Conservation (phyloP, 2,113 vertebrate genomes). For the Aplodontia rufa region DNA sequence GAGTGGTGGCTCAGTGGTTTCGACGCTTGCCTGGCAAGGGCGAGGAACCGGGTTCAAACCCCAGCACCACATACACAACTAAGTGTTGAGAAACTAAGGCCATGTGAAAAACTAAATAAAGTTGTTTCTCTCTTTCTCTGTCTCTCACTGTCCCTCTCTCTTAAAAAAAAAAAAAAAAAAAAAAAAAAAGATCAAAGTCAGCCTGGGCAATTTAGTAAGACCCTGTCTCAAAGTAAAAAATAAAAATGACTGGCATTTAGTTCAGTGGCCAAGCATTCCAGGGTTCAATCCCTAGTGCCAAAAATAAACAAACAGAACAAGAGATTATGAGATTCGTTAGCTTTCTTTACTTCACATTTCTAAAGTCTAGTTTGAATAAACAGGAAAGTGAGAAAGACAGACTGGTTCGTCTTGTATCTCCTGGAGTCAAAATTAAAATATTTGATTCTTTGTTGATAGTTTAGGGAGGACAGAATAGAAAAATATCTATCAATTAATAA, state of each 20-base stretch:
- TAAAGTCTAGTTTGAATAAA: not conserved
- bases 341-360: not conserved
- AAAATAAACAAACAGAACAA: not conserved
- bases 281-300: not conserved
- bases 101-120: too few species aligned
- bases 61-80: too few species aligned
- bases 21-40: too few species aligned
- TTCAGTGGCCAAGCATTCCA: not conserved
- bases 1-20: too few species aligned
- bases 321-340: not conserved
- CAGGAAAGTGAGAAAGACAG: not conserved
- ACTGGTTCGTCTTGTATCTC: not conserved
- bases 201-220: too few species aligned
- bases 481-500: not conserved
- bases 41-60: too few species aligned
- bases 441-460: not conserved
- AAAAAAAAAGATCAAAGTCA: too few species aligned
- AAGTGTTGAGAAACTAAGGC: too few species aligned
- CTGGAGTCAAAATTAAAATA: constrained; percentile 20
- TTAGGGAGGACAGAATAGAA: not conserved
- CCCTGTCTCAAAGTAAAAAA: not conserved
- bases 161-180: too few species aligned
- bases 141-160: too few species aligned
- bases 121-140: too few species aligned
- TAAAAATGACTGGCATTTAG: not conserved